Evolutionary conservation across 2,888 invertebrate species (phyloP).

Genomic region (Mythimna albipuncta): DNA sequence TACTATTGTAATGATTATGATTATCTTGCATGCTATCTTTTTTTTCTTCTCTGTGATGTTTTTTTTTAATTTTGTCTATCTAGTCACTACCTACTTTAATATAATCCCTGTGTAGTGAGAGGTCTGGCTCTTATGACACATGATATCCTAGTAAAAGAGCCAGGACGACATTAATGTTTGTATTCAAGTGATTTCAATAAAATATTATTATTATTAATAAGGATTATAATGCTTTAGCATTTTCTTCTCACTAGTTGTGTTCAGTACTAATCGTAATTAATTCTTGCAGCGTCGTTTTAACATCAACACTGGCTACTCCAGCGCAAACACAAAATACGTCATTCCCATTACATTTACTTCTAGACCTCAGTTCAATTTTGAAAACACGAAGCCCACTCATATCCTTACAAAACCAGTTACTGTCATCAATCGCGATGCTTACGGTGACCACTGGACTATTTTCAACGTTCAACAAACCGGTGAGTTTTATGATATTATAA

Average conservation of each 20-base stretch:
- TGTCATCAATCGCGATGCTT: constrained; percentile 75
- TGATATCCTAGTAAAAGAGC: too few relatives aligned
- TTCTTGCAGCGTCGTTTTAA: constrained; percentile 87
- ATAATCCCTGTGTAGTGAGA: too few relatives aligned
- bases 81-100: too few relatives aligned
- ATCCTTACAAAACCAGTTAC: constrained; percentile 75
- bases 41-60: too few relatives aligned
- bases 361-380: constrained; percentile 80
- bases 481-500: constrained; percentile 64
- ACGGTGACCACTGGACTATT: constrained; percentile 88
- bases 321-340: constrained; percentile 76
- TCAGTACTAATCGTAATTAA: constrained; percentile 8
- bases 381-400: constrained; percentile 83
- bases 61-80: too few relatives aligned
- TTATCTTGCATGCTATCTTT: too few relatives aligned
- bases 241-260: not conserved
- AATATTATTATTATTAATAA: too few relatives aligned
- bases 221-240: too few relatives aligned
- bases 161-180: too few relatives aligned
- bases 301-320: constrained; percentile 81
- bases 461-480: constrained; percentile 92
- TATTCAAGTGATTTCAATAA: too few relatives aligned
- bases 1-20: too few relatives aligned
- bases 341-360: constrained; percentile 85
- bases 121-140: too few relatives aligned